Conservation (phyloP, 2,797 vertebrate genomes). For the Onychomys torridus region DNA sequence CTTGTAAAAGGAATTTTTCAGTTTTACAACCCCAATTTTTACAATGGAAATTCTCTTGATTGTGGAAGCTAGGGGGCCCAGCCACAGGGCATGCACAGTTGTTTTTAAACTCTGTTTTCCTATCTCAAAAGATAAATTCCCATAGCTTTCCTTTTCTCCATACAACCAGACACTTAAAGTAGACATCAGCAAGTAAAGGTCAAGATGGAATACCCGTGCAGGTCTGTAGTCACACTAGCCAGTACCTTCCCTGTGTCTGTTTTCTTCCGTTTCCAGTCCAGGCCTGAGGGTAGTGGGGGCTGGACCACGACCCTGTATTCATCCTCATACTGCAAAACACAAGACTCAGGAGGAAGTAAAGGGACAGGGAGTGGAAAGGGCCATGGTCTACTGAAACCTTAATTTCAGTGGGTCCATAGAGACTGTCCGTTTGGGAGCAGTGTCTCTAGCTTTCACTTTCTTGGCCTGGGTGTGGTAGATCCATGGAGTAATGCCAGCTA, state of each 20-base stretch:
- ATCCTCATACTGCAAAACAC: neutral
- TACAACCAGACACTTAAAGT: neutral
- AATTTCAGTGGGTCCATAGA: neutral
- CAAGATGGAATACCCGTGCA: neutral
- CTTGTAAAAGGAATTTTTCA: neutral
- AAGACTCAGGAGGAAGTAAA: neutral
- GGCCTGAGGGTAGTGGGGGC: neutral
- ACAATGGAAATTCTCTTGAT: neutral
- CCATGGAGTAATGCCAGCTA: neutral
- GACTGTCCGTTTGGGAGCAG: neutral
- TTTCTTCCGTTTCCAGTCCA: neutral
- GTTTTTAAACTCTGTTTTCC: neutral
- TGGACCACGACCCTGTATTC: neutral
- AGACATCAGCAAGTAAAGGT: neutral
- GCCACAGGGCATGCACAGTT: neutral
- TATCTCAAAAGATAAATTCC: neutral
- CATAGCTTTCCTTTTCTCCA: neutral
- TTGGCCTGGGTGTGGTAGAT: neutral
- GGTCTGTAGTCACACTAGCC: neutral
- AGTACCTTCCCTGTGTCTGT: neutral
- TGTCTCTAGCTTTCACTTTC: neutral
- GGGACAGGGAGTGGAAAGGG: neutral
- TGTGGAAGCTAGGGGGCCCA: neutral
- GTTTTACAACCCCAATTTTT: neutral
- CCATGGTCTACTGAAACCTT: neutral